A percentile compares a stretch with the other conserved stretches of the same genome.
phyloP scores from a whole-genome alignment of 2,888 invertebrate species.

The Apotomis betuletana region DNA sequence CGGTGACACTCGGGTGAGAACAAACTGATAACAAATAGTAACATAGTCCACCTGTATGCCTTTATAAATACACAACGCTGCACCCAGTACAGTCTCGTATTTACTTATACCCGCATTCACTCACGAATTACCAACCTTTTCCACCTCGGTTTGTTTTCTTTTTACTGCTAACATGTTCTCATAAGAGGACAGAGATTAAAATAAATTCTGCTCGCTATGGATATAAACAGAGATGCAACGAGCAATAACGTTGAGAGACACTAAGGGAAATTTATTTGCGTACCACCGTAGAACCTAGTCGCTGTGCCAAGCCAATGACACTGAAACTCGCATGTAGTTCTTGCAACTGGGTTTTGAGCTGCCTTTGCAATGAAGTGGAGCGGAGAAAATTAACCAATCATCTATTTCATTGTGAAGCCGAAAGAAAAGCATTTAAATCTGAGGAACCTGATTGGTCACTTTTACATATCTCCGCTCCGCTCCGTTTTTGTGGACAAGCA shows the following conservation, averaged over 20 bases:
- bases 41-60: constrained; percentile 44
- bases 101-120: constrained; percentile 41
- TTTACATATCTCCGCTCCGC: too few species aligned
- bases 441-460: too few species aligned
- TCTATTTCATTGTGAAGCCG: too few species aligned
- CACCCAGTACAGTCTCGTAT: constrained; percentile 59
- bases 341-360: too few species aligned
- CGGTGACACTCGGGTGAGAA: neutral
- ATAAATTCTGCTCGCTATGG: constrained; percentile 18
- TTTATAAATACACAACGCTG: constrained; percentile 53
- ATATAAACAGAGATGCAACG: constrained; percentile 10
- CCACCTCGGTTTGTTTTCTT: constrained; percentile 19
- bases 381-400: too few species aligned
- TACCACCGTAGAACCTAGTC: too few species aligned
- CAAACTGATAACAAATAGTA: constrained; percentile 15
- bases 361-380: too few species aligned
- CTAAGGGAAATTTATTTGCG: too few species aligned
- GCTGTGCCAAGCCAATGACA: too few species aligned
- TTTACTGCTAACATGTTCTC: neutral
- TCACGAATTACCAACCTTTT: constrained; percentile 58
- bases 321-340: too few species aligned
- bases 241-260: neutral
- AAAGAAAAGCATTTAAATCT: too few species aligned
- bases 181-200: constrained; percentile 26
- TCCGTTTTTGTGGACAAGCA: too few species aligned